Percentiles rank a stretch among this genome's conserved stretches.
phyloP scores from a whole-genome alignment of 2,113 vertebrate species.

The Catagonus wagneri region DNA sequence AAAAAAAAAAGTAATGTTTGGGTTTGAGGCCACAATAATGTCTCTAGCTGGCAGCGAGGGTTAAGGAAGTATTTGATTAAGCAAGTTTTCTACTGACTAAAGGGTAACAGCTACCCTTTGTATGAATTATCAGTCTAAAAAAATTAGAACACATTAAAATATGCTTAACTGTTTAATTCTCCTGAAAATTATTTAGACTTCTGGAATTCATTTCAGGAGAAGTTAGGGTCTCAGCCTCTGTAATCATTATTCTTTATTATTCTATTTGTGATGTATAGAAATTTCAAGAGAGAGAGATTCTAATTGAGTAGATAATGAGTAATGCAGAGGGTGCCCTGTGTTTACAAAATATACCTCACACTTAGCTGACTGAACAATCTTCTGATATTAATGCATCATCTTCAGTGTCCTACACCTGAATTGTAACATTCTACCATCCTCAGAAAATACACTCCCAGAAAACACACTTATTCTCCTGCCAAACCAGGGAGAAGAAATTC shows the following conservation, averaged over 20 bases:
- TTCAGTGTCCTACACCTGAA: slow-evolving; percentile 14
- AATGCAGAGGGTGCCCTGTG: neutral
- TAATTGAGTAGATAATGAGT: slow-evolving; percentile 15
- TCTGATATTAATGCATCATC: neutral
- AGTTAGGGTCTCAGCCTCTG: neutral
- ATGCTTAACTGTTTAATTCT: slow-evolving; percentile 41
- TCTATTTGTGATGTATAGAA: neutral
- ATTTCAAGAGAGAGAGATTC: neutral
- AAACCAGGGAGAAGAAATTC: slow-evolving; percentile 60
- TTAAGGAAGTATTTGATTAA: slow-evolving; percentile 44
- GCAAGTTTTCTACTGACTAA: neutral
- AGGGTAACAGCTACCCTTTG: neutral
- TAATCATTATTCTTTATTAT: neutral
- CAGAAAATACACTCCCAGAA: slow-evolving; percentile 62
- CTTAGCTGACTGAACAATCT: neutral
- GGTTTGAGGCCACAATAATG: slow-evolving; percentile 27
- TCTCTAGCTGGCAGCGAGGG: neutral
- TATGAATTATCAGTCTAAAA: slow-evolving; percentile 40
- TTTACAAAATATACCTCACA: slow-evolving; percentile 32
- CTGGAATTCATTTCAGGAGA: neutral
- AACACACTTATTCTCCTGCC: slow-evolving; percentile 66
- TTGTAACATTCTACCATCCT: neutral
- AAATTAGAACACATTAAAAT: neutral
- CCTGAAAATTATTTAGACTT: slow-evolving; percentile 40
- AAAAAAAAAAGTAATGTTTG: slow-evolving; percentile 15